A percentile compares a stretch with the other conserved stretches of the same genome.
Evolutionary conservation across 2,888 invertebrate genomes (phyloP).

Genomic region (Drosophila quinaria): DNA sequence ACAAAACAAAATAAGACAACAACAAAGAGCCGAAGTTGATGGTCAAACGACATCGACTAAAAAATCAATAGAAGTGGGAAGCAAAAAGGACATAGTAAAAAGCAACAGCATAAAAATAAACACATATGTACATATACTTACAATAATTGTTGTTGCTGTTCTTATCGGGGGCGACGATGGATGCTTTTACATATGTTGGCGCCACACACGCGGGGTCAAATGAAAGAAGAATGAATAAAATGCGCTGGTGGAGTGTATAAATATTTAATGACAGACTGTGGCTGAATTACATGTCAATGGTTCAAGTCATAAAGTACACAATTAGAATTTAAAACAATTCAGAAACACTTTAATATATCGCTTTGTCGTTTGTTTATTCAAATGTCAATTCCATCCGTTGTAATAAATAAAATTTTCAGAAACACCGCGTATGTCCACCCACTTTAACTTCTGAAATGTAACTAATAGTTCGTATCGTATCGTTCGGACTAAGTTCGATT

Average conservation of each 20-base stretch:
- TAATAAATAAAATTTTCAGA: slow-evolving; percentile 2
- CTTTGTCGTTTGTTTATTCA: slow-evolving; percentile 49
- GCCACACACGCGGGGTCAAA: slow-evolving; percentile 55
- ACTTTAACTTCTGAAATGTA: slow-evolving; percentile 37
- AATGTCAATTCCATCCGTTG: slow-evolving; percentile 39
- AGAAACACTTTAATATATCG: slow-evolving; percentile 15
- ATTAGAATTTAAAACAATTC: slow-evolving; percentile 35
- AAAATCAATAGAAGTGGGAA: slow-evolving; percentile 62
- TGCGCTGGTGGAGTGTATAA: slow-evolving; percentile 50
- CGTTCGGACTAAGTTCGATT: too few relatives aligned
- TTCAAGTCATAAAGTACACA: slow-evolving; percentile 13
- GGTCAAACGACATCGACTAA: slow-evolving; percentile 36
- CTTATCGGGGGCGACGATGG: slow-evolving; percentile 42
- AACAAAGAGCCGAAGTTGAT: slow-evolving; percentile 57
- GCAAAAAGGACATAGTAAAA: slow-evolving; percentile 43
- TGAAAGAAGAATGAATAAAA: not conserved
- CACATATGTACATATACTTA: slow-evolving; percentile 58
- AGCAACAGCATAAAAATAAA: slow-evolving; percentile 49
- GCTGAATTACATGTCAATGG: slow-evolving; percentile 12
- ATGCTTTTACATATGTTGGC: slow-evolving; percentile 70
- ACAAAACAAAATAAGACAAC: slow-evolving; percentile 55
- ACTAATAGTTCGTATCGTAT: too few relatives aligned
- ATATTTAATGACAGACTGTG: slow-evolving; percentile 59
- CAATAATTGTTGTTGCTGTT: slow-evolving; percentile 50
- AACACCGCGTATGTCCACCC: slow-evolving; percentile 11